Conservation (phyloP, 2,113 vertebrate species). For the Phrynosoma platyrhinos region DNA sequence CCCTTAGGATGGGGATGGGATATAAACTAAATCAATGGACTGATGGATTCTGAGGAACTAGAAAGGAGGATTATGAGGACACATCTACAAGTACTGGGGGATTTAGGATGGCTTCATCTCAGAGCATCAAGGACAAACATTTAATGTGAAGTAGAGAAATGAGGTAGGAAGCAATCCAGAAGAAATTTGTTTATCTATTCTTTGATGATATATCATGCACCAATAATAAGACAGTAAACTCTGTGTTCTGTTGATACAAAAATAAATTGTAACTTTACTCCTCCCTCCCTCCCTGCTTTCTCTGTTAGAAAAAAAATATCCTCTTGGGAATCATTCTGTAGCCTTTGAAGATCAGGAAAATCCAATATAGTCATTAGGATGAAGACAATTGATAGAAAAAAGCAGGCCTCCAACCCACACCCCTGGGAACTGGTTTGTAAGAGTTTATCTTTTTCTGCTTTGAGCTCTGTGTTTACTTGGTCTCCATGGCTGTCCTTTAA, state of each 20-base stretch:
- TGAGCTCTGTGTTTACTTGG: too few species aligned
- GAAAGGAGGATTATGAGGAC: neutral
- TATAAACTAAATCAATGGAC: neutral
- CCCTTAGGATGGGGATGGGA: neutral
- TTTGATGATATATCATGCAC: conserved; percentile 69
- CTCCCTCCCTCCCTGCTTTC: conserved; percentile 53
- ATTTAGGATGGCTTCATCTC: conserved; percentile 55
- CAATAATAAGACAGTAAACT: conserved; percentile 69
- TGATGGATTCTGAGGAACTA: neutral
- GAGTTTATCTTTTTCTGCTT: too few species aligned
- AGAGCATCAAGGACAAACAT: conserved; percentile 62
- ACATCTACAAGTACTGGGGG: neutral
- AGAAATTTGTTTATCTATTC: conserved; percentile 71
- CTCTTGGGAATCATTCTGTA: conserved; percentile 58
- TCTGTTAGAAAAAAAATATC: conserved; percentile 39
- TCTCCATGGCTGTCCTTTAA: too few species aligned
- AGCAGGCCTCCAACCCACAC: neutral
- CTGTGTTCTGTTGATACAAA: conserved; percentile 58
- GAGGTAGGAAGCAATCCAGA: conserved; percentile 70
- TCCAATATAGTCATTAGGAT: conserved; percentile 56
- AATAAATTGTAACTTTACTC: conserved; percentile 66
- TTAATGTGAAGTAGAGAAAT: conserved; percentile 70
- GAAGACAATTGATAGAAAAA: conserved; percentile 46
- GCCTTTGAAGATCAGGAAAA: conserved; percentile 65
- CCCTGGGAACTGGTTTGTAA: too few species aligned